Evolutionary conservation across 1,140 invertebrate genomes (phyloP).

Genomic region (Rhopalosiphum maidis): DNA sequence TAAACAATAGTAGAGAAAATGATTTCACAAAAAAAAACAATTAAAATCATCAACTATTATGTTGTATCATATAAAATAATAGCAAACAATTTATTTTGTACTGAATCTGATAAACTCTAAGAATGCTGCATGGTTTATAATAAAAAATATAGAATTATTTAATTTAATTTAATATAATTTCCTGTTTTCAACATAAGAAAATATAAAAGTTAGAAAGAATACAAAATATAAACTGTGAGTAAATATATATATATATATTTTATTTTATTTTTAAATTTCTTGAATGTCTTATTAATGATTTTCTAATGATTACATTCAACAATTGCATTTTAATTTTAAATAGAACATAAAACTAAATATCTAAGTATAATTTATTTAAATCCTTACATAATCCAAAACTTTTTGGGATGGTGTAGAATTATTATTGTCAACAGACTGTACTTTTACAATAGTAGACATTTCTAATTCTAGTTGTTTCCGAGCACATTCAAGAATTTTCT

Average conservation of each 20-base stretch:
- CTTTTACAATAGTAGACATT: constrained; percentile 68
- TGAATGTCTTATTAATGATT: not conserved
- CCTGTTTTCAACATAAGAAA: not conserved
- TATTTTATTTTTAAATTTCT: not conserved
- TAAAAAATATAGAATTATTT: not conserved
- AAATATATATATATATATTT: not conserved
- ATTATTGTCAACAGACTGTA: constrained; percentile 71
- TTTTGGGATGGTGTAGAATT: constrained; percentile 63
- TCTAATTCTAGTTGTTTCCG: constrained; percentile 74
- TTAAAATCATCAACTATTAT: not conserved
- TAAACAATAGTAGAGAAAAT: not conserved
- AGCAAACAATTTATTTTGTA: not conserved
- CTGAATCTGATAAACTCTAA: not conserved
- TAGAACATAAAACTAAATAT: not conserved
- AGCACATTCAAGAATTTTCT: constrained; percentile 67
- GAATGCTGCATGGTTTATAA: not conserved
- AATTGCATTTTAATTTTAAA: not conserved
- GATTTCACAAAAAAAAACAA: too few relatives aligned
- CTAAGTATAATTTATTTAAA: constrained; percentile 7
- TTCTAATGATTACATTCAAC: not conserved
- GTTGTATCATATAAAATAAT: not conserved
- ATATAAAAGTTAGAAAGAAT: not conserved
- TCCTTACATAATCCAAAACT: constrained; percentile 60
- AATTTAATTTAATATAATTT: not conserved
- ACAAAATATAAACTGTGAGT: not conserved